Evolutionary conservation across 2,113 vertebrate species (phyloP).

Genomic region (Alces alces): DNA sequence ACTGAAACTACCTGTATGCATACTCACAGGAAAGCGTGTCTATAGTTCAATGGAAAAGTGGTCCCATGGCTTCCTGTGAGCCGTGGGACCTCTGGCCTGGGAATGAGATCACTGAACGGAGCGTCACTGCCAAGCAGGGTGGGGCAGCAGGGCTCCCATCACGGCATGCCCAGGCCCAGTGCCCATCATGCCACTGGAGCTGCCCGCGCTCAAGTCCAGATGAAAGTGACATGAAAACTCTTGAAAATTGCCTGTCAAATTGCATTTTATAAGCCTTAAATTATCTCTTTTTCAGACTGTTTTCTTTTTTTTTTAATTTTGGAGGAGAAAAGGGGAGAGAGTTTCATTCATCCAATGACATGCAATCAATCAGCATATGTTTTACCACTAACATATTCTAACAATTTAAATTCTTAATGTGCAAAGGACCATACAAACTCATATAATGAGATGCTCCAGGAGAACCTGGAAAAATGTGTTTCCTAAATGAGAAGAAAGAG

Average conservation of each 20-base stretch:
- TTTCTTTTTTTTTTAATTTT: background rate
- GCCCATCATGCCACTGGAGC: rapidly evolving
- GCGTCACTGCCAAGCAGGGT: rapidly evolving
- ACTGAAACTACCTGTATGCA: rapidly evolving
- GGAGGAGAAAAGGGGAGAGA: background rate
- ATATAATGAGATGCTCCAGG: rapidly evolving
- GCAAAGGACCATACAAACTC: rapidly evolving
- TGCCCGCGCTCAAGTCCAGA: rapidly evolving
- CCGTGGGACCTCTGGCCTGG: background rate
- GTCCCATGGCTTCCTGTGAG: background rate
- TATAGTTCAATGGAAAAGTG: background rate
- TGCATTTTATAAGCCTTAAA: background rate
- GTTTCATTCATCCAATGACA: background rate
- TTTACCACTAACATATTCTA: rapidly evolving
- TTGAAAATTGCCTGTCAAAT: background rate
- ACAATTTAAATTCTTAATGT: background rate
- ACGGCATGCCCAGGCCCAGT: rapidly evolving
- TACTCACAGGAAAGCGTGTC: background rate
- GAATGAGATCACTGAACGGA: background rate
- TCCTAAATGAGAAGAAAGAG: background rate
- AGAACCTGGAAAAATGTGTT: rapidly evolving
- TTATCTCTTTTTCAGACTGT: background rate
- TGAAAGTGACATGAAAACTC: background rate
- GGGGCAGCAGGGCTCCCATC: rapidly evolving
- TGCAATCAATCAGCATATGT: no score